These are phyloP conservation scores for Hippoglossus hippoglossus DNA, from an alignment of 2,797 vertebrate species.

Conservation along the genomic window DNA sequence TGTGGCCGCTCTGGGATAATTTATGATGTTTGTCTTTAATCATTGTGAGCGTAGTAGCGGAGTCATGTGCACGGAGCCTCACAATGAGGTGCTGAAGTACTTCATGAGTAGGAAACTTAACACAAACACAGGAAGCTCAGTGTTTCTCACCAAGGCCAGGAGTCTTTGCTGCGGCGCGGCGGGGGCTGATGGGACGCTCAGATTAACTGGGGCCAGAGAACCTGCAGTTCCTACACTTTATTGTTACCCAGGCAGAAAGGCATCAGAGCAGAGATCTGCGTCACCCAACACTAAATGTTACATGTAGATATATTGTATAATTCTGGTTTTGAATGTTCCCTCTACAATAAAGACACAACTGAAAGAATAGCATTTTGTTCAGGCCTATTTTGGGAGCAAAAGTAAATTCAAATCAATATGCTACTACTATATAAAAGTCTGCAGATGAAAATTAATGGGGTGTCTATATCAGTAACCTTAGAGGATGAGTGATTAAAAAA, in stretches of 20 bases:
- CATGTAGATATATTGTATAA: no score
- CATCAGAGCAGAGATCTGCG: slow-evolving; percentile 24
- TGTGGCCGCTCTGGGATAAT: slow-evolving; percentile 47
- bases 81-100: slow-evolving; percentile 88
- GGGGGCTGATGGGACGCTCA: slow-evolving; percentile 87
- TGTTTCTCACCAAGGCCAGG: slow-evolving; percentile 88
- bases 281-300: no score
- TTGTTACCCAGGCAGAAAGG: slow-evolving; percentile 81
- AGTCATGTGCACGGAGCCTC: slow-evolving; percentile 70
- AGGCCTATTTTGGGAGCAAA: background rate
- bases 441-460: background rate
- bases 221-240: slow-evolving; percentile 84
- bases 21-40: slow-evolving; percentile 76
- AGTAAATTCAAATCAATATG: background rate
- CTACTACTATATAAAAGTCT: background rate
- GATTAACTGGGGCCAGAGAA: slow-evolving; percentile 92
- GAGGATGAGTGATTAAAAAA: slow-evolving; percentile 1
- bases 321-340: slow-evolving; percentile 6
- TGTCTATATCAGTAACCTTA: background rate
- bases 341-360: background rate
- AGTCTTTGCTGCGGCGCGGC: slow-evolving; percentile 80
- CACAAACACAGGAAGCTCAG: slow-evolving; percentile 98
- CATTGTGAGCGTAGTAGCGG: slow-evolving; percentile 70
- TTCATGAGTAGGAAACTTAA: slow-evolving; percentile 93
- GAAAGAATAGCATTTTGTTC: background rate